These are phyloP conservation scores for Erannis defoliaria DNA, from an alignment of 2,888 invertebrate species.

Conservation along the genomic window DNA sequence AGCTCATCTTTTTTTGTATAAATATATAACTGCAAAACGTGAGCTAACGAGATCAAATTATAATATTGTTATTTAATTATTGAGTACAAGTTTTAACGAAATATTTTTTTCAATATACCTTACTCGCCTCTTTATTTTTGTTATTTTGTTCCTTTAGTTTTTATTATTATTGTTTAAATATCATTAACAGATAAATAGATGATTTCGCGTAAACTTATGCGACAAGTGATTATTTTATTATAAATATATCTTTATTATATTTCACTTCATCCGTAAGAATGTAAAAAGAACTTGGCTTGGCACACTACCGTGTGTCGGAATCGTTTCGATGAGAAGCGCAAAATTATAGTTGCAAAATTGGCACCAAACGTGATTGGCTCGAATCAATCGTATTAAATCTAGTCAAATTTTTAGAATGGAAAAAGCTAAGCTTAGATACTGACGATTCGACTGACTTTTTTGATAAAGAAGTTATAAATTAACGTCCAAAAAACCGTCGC, in stretches of 20 bases:
- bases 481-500: constrained; percentile 81
- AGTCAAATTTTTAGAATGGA: constrained; percentile 82
- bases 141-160: constrained; percentile 86
- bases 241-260: constrained; percentile 67
- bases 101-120: constrained; percentile 83
- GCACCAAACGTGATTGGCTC: constrained; percentile 74
- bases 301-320: constrained; percentile 30
- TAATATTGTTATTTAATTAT: constrained; percentile 86
- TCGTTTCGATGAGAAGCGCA: constrained; percentile 51
- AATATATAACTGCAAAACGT: constrained; percentile 65
- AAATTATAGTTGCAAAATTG: constrained; percentile 57
- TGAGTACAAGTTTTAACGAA: constrained; percentile 85
- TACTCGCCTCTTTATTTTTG: constrained; percentile 83
- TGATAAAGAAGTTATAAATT: constrained; percentile 58
- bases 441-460: constrained; percentile 81
- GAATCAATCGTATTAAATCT: constrained; percentile 77
- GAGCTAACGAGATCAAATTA: constrained; percentile 84
- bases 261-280: constrained; percentile 78
- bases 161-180: constrained; percentile 83
- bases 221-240: constrained; percentile 71
- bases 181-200: constrained; percentile 71
- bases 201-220: constrained; percentile 63
- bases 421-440: constrained; percentile 68
- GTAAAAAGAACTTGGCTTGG: constrained; percentile 40
- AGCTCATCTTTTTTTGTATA: constrained; percentile 74